Evolutionary conservation across 2,113 vertebrate genomes (phyloP).

Genomic region (Oryzias curvinotus): DNA sequence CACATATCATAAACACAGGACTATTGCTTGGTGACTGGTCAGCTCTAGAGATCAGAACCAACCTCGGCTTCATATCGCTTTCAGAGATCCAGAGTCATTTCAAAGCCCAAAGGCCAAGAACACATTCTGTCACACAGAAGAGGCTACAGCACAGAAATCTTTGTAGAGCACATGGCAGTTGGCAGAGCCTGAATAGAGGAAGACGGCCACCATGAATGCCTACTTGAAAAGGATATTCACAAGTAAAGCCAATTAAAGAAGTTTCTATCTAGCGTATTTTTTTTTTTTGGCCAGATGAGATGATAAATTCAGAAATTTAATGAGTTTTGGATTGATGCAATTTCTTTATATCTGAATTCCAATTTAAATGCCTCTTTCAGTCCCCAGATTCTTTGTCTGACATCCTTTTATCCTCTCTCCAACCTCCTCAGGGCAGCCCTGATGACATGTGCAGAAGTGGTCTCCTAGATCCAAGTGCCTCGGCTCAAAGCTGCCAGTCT

Average conservation of each 20-base stretch:
- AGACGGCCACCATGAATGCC: slow-evolving; percentile 37
- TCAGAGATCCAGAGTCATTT: slow-evolving; percentile 38
- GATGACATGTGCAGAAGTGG: slow-evolving; percentile 37
- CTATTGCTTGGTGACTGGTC: slow-evolving; percentile 63
- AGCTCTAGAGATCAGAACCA: slow-evolving; percentile 44
- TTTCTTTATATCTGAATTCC: slow-evolving; percentile 25
- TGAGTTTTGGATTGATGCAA: slow-evolving; percentile 29
- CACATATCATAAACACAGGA: slow-evolving; percentile 49
- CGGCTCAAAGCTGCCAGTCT: slow-evolving; percentile 36
- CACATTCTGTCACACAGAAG: slow-evolving; percentile 39
- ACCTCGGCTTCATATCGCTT: slow-evolving; percentile 21
- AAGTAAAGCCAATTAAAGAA: slow-evolving; percentile 49
- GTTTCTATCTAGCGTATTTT: slow-evolving; percentile 20
- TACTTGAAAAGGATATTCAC: slow-evolving; percentile 49
- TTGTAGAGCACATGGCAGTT: slow-evolving; percentile 57
- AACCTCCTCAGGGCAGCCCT: slow-evolving; percentile 26
- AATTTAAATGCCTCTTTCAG: slow-evolving; percentile 29
- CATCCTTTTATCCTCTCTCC: slow-evolving; percentile 27
- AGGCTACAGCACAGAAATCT: slow-evolving; percentile 42
- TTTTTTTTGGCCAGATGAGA: slow-evolving; percentile 18
- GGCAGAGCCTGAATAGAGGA: slow-evolving; percentile 51
- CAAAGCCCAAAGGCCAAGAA: slow-evolving; percentile 43
- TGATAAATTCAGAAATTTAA: slow-evolving; percentile 22
- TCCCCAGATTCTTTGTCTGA: slow-evolving; percentile 27
- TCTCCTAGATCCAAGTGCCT: slow-evolving; percentile 40